Conservation (phyloP, 1,140 invertebrate genomes). For the Chironomus striatipennis region DNA sequence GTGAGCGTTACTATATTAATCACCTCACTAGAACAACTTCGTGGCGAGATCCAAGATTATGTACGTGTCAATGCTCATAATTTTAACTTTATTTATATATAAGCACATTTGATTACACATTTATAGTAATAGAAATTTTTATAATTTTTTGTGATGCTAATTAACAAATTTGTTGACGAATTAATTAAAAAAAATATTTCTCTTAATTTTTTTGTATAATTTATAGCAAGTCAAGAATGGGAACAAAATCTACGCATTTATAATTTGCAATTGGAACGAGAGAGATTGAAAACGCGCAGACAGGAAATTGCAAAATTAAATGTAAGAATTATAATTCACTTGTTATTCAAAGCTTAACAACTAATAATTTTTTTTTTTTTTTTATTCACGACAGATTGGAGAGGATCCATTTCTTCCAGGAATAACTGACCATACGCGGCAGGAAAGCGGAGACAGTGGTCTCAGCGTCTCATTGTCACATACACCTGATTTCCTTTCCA, state of each 20-base stretch:
- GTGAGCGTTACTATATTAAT: conserved; percentile 96
- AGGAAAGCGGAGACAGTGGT: conserved; percentile 89
- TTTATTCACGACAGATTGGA: neutral
- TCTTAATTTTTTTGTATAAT: neutral
- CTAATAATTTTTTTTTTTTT: neutral
- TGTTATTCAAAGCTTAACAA: neutral
- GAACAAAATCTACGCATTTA: conserved; percentile 16
- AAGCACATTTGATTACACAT: neutral
- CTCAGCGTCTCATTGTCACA: conserved; percentile 79
- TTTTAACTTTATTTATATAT: no score
- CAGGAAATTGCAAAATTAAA: conserved; percentile 57
- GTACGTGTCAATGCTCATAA: conserved; percentile 51
- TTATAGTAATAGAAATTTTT: neutral
- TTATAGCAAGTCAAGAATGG: conserved; percentile 12
- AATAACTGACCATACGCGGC: conserved; percentile 75
- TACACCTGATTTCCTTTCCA: conserved; percentile 81
- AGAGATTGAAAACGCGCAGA: conserved; percentile 75
- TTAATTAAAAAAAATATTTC: neutral
- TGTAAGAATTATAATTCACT: conserved; percentile 27
- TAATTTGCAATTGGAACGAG: conserved; percentile 70
- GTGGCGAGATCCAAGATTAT: conserved; percentile 96
- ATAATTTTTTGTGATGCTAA: neutral
- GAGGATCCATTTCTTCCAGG: conserved; percentile 72
- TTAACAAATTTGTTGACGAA: neutral
- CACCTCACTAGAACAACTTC: conserved; percentile 89